phyloP scores from a whole-genome alignment of 2,113 vertebrate genomes.

The Sula dactylatra region DNA sequence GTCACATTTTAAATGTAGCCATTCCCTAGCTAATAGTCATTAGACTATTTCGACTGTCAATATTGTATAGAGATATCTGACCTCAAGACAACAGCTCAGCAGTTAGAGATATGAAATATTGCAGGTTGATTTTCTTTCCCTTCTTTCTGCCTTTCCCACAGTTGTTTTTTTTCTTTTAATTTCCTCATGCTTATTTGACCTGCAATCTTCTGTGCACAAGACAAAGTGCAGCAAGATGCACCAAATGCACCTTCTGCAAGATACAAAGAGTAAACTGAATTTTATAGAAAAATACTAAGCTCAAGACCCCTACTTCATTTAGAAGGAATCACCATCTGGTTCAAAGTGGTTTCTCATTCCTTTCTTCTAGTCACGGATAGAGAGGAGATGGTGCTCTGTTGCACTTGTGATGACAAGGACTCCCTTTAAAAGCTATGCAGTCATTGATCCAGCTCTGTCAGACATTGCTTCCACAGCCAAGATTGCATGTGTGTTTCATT shows the following conservation, averaged over 20 bases:
- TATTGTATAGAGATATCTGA: neutral
- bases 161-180: neutral
- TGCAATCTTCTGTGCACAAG: conserved; percentile 1
- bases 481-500: conserved; percentile 8
- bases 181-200: conserved; percentile 32
- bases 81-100: neutral
- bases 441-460: conserved; percentile 10
- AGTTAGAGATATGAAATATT: neutral
- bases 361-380: conserved; percentile 20
- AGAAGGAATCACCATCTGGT: conserved; percentile 63
- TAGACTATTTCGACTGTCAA: neutral
- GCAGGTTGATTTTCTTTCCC: neutral
- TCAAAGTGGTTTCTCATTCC: conserved; percentile 54
- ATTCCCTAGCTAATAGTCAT: neutral
- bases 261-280: conserved; percentile 32
- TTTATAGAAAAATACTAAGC: neutral
- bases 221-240: conserved; percentile 16
- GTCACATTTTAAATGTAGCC: neutral
- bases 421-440: conserved; percentile 49
- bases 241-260: conserved; percentile 34
- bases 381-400: conserved; percentile 54
- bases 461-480: conserved; percentile 16
- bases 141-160: neutral
- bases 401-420: conserved; percentile 60
- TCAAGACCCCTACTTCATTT: neutral